Evolutionary conservation across 2,888 invertebrate species (phyloP).

Genomic region (Diplolepis rosae): DNA sequence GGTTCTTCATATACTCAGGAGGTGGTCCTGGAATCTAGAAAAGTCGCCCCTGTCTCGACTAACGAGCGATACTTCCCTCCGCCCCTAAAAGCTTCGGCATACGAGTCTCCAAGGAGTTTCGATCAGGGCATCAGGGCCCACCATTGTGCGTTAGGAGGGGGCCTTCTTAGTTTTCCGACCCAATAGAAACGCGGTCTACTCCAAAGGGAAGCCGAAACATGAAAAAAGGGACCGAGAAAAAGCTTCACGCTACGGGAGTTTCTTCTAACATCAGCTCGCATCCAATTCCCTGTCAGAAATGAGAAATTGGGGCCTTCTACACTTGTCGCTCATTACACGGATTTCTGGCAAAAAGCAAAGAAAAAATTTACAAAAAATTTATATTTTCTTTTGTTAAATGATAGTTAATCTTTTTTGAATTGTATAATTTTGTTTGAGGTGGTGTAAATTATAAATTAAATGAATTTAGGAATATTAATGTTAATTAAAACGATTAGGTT

Average conservation of each 20-base stretch:
- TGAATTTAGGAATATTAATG: conserved; percentile 24
- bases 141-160: conserved; percentile 30
- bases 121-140: conserved; percentile 12
- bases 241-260: conserved; percentile 26
- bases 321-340: conserved; percentile 13
- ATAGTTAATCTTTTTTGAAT: background rate
- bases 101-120: background rate
- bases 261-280: conserved; percentile 23
- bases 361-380: too few relatives aligned
- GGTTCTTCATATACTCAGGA: conserved; percentile 54
- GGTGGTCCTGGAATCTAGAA: conserved; percentile 55
- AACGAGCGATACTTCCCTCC: conserved; percentile 51
- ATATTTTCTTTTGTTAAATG: background rate
- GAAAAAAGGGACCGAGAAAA: conserved; percentile 30
- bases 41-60: conserved; percentile 55
- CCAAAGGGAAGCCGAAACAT: conserved; percentile 24
- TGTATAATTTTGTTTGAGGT: too few relatives aligned
- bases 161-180: conserved; percentile 30
- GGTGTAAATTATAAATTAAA: too few relatives aligned
- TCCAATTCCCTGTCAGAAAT: conserved; percentile 31
- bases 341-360: conserved; percentile 21
- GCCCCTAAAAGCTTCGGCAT: conserved; percentile 8
- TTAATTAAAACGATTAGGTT: conserved; percentile 9
- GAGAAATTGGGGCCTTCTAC: conserved; percentile 22
- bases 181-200: conserved; percentile 16